These are phyloP conservation scores for Oreochromis niloticus DNA, from an alignment of 2,113 vertebrate species.

Conservation along the genomic window DNA sequence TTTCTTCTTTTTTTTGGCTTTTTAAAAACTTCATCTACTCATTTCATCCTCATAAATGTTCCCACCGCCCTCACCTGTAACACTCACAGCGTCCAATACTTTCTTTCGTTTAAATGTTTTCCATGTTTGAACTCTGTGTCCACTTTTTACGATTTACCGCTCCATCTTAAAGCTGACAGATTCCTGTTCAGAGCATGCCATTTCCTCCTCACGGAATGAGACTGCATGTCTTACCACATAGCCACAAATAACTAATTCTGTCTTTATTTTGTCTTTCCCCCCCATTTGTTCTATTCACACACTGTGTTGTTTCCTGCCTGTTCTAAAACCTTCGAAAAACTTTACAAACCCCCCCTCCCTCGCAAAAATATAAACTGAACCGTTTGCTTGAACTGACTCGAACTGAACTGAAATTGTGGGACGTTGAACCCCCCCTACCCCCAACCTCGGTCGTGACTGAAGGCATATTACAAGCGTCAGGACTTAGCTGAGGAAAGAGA, in stretches of 20 bases:
- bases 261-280: conserved; percentile 92
- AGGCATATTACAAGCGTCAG: conserved; percentile 81
- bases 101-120: not conserved
- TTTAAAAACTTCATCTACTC: not conserved
- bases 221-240: conserved; percentile 84
- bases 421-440: not conserved
- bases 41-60: not conserved
- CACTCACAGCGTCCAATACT: not conserved
- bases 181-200: conserved; percentile 83
- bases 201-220: conserved; percentile 76
- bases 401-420: conserved; percentile 46
- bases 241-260: conserved; percentile 92
- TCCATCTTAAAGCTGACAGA: conserved; percentile 70
- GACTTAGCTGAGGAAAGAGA: conserved; percentile 73
- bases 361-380: conserved; percentile 54
- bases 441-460: conserved; percentile 49
- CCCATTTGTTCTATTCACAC: conserved; percentile 79
- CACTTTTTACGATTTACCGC: not conserved
- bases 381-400: conserved; percentile 46
- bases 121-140: not conserved
- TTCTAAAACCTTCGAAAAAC: conserved; percentile 76
- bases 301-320: conserved; percentile 78
- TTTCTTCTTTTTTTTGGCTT: not conserved
- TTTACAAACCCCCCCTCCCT: conserved; percentile 27
- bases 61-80: not conserved